Percentiles rank a stretch among this genome's conserved stretches.
phyloP scores from a whole-genome alignment of 2,888 invertebrate species.

The Melipona beecheii region DNA sequence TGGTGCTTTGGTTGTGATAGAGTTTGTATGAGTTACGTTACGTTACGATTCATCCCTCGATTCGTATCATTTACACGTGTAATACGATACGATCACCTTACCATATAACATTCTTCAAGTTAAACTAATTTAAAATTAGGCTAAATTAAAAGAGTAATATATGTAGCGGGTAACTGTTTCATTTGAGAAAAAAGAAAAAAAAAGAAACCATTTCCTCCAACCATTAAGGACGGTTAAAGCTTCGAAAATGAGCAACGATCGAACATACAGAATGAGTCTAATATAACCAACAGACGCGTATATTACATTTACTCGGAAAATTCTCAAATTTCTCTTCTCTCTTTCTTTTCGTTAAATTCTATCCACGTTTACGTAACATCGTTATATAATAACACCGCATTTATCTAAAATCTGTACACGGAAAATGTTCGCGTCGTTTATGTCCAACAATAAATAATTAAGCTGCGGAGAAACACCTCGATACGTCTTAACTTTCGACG shows the following conservation, averaged over 20 bases:
- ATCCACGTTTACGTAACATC: slow-evolving; percentile 52
- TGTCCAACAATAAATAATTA: slow-evolving; percentile 59
- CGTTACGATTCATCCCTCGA: neutral
- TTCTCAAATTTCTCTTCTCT: slow-evolving; percentile 23
- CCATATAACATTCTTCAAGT: slow-evolving; percentile 43
- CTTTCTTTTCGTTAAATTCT: slow-evolving; percentile 38
- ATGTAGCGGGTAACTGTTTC: slow-evolving; percentile 57
- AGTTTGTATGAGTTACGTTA: slow-evolving; percentile 1
- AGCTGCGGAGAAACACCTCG: slow-evolving; percentile 35
- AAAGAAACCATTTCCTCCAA: slow-evolving; percentile 38
- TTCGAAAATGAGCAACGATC: slow-evolving; percentile 60
- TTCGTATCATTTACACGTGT: neutral
- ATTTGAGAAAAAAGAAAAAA: slow-evolving; percentile 28
- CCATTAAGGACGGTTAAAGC: slow-evolving; percentile 55
- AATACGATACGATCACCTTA: slow-evolving; percentile 47
- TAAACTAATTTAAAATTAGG: slow-evolving; percentile 54
- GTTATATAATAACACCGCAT: slow-evolving; percentile 53
- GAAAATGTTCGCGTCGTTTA: slow-evolving; percentile 40
- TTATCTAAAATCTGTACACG: slow-evolving; percentile 56
- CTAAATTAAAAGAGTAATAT: slow-evolving; percentile 53
- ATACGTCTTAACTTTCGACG: slow-evolving; percentile 32
- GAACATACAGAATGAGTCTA: slow-evolving; percentile 58
- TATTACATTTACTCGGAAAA: slow-evolving; percentile 44
- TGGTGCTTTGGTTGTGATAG: slow-evolving; percentile 45
- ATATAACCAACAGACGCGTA: slow-evolving; percentile 56